phyloP scores from a whole-genome alignment of 2,888 invertebrate genomes.

The Amaurobius ferox region DNA sequence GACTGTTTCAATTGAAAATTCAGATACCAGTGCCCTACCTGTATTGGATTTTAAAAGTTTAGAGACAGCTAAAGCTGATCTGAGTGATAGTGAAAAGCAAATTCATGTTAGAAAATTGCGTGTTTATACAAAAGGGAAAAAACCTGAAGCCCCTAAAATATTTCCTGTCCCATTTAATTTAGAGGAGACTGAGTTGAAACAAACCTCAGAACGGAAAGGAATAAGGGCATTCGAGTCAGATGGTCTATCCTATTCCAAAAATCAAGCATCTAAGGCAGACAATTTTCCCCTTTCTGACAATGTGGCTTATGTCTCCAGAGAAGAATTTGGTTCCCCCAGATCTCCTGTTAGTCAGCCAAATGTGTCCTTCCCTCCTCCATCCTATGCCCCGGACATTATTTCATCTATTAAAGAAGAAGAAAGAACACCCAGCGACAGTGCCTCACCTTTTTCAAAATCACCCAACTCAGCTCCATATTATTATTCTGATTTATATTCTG shows the following conservation, averaged over 20 bases:
- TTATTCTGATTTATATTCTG: slow-evolving; percentile 84
- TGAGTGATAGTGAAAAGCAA: slow-evolving; percentile 13
- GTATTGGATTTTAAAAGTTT: not conserved
- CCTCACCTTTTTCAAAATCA: slow-evolving; percentile 47
- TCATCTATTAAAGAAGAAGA: slow-evolving; percentile 36
- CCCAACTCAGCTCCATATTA: slow-evolving; percentile 84
- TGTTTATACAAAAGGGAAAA: slow-evolving; percentile 72
- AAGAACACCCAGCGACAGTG: slow-evolving; percentile 41
- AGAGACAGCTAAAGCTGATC: not conserved
- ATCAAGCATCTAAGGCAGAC: slow-evolving; percentile 6
- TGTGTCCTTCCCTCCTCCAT: slow-evolving; percentile 30
- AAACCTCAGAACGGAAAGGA: slow-evolving; percentile 43
- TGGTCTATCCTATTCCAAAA: not conserved
- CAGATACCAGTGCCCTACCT: not conserved
- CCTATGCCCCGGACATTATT: slow-evolving; percentile 64
- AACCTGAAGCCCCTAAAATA: slow-evolving; percentile 55
- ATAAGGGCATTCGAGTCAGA: not conserved
- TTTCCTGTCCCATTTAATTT: slow-evolving; percentile 58
- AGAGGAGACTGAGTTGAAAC: slow-evolving; percentile 46
- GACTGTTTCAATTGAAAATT: slow-evolving; percentile 17
- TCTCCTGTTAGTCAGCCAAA: not conserved
- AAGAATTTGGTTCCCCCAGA: not conserved
- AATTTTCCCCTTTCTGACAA: slow-evolving; percentile 48
- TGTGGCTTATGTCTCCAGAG: slow-evolving; percentile 23
- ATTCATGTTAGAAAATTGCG: slow-evolving; percentile 65